A percentile compares a stretch with the other conserved stretches of the same genome.
Evolutionary conservation across 2,113 vertebrate species (phyloP).

Genomic region (Amblyopsis rosae): DNA sequence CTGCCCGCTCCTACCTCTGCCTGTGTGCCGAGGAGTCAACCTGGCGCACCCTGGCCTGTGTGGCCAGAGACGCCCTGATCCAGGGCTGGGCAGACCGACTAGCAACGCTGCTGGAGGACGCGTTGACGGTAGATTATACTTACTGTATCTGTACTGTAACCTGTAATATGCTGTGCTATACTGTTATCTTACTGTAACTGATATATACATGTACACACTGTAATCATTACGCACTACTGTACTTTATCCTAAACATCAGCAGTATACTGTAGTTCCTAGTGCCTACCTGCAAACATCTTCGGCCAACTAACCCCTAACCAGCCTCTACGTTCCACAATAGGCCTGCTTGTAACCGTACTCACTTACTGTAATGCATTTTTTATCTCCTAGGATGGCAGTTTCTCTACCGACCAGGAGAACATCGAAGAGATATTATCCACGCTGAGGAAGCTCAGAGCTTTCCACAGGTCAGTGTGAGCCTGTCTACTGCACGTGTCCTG

Average conservation of each 20-base stretch:
- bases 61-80: slow-evolving; percentile 76
- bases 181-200: neutral
- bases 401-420: slow-evolving; percentile 65
- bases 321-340: no score
- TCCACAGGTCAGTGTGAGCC: slow-evolving; percentile 83
- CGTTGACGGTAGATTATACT: slow-evolving; percentile 64
- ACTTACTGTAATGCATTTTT: no score
- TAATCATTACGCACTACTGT: neutral
- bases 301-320: no score
- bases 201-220: neutral
- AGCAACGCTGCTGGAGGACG: slow-evolving; percentile 65
- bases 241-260: neutral
- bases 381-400: slow-evolving; percentile 72
- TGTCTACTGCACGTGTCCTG: neutral
- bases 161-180: no score
- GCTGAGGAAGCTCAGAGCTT: slow-evolving; percentile 82
- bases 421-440: slow-evolving; percentile 63
- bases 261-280: no score
- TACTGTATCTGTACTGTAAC: no score
- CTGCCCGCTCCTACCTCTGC: slow-evolving; percentile 76
- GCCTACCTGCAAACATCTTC: no score
- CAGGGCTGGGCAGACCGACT: slow-evolving; percentile 77
- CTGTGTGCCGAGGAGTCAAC: slow-evolving; percentile 73
- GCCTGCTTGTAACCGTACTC: neutral
- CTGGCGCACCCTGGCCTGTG: slow-evolving; percentile 54